Conservation (phyloP, 2,888 invertebrate species). For the Andrena haemorrhoa region DNA sequence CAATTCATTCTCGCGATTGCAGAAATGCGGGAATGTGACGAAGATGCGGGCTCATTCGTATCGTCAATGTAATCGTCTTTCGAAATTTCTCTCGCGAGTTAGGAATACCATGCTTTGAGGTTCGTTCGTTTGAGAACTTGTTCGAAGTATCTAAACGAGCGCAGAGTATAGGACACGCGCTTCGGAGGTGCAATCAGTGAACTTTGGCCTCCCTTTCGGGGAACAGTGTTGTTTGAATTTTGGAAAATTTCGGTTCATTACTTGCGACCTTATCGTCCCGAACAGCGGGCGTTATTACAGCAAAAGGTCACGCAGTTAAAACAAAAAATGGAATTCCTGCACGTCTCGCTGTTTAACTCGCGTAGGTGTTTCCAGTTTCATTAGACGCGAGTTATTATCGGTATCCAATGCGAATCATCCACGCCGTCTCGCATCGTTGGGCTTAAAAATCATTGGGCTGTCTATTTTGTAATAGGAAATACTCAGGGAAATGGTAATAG, state of each 20-base stretch:
- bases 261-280: not conserved
- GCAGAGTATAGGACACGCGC: too few species aligned
- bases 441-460: not conserved
- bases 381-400: slow-evolving; percentile 44
- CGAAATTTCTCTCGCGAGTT: too few species aligned
- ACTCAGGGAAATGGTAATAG: not conserved
- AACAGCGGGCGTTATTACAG: not conserved
- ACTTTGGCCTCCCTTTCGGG: too few species aligned
- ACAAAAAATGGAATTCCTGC: not conserved
- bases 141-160: too few species aligned
- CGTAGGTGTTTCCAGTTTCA: slow-evolving; percentile 19
- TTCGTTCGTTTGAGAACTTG: too few species aligned
- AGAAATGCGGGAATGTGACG: too few species aligned
- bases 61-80: too few species aligned
- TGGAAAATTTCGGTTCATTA: too few species aligned
- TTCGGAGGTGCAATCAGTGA: too few species aligned
- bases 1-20: not conserved
- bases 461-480: not conserved
- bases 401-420: slow-evolving; percentile 33
- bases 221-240: too few species aligned
- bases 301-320: not conserved
- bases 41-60: not conserved
- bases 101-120: too few species aligned
- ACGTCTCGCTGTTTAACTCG: too few species aligned
- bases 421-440: slow-evolving; percentile 1